Conservation (phyloP, 2,888 invertebrate species). For the Anodontia alba region DNA sequence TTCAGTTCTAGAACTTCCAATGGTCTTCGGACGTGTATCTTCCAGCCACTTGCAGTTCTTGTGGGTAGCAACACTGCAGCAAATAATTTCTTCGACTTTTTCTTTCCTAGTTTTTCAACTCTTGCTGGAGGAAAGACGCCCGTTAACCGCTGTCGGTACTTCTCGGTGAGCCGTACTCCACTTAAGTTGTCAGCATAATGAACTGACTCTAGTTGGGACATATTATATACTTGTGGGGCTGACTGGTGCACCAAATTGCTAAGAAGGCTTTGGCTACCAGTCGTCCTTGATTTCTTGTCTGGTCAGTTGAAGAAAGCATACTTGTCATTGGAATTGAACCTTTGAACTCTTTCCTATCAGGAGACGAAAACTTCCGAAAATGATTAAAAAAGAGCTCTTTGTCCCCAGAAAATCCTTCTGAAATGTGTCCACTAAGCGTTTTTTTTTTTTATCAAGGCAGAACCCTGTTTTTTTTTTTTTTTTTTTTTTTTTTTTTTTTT, state of each 20-base stretch:
- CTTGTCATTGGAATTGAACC: not conserved
- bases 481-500: too few relatives aligned
- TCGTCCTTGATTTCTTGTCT: not conserved
- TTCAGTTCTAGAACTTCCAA: not conserved
- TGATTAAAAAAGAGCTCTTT: too few relatives aligned
- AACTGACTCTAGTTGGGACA: too few relatives aligned
- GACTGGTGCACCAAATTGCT: not conserved
- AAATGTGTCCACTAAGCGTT: too few relatives aligned
- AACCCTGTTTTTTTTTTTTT: not conserved
- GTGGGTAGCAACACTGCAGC: not conserved
- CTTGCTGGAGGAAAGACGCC: not conserved
- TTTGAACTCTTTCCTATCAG: not conserved
- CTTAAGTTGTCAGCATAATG: constrained; percentile 4
- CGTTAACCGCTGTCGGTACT: not conserved
- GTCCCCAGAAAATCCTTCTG: too few relatives aligned
- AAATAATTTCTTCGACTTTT: not conserved
- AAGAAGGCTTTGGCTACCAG: not conserved
- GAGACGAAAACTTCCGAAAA: not conserved
- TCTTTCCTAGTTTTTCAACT: too few relatives aligned
- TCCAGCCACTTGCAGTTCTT: constrained; percentile 9
- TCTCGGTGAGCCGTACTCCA: not conserved
- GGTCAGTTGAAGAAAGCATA: not conserved
- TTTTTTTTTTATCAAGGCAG: too few relatives aligned
- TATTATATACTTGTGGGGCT: not conserved
- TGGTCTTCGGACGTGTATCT: not conserved